Evolutionary conservation across 2,888 invertebrate genomes (phyloP).

Genomic region (Hemistola chrysoprasaria): DNA sequence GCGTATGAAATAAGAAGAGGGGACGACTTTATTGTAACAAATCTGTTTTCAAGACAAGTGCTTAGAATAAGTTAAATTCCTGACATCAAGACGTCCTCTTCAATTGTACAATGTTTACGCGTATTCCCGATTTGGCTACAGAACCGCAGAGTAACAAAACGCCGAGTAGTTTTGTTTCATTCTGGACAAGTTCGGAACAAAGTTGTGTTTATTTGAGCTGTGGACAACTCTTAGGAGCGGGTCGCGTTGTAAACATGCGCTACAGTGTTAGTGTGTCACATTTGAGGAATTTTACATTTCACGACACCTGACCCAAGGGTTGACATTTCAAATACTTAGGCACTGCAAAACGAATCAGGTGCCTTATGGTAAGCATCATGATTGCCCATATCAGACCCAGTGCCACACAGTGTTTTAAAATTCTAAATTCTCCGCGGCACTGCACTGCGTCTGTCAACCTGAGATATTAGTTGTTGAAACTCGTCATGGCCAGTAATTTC

Average conservation of each 20-base stretch:
- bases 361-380: too few species aligned
- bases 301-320: slow-evolving; percentile 6
- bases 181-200: slow-evolving; percentile 1
- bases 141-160: neutral
- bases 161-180: slow-evolving; percentile 6
- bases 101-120: slow-evolving; percentile 7
- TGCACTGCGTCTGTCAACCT: too few species aligned
- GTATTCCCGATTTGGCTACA: neutral
- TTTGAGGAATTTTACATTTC: slow-evolving; percentile 11
- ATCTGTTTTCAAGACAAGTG: neutral
- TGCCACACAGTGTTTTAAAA: too few species aligned
- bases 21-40: slow-evolving; percentile 5
- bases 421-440: too few species aligned
- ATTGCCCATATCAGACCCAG: too few species aligned
- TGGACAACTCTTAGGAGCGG: slow-evolving; percentile 10
- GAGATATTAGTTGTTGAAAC: too few species aligned
- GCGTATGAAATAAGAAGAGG: neutral
- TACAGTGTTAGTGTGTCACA: slow-evolving; percentile 34
- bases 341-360: too few species aligned
- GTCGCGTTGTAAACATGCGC: slow-evolving; percentile 26
- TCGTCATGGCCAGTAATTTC: too few species aligned
- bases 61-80: slow-evolving; percentile 8
- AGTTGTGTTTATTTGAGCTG: slow-evolving; percentile 12
- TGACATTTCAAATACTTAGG: too few species aligned
- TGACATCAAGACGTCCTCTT: slow-evolving; percentile 6